Evolutionary conservation across 2,113 vertebrate genomes (phyloP).

Genomic region (Gadus macrocephalus): DNA sequence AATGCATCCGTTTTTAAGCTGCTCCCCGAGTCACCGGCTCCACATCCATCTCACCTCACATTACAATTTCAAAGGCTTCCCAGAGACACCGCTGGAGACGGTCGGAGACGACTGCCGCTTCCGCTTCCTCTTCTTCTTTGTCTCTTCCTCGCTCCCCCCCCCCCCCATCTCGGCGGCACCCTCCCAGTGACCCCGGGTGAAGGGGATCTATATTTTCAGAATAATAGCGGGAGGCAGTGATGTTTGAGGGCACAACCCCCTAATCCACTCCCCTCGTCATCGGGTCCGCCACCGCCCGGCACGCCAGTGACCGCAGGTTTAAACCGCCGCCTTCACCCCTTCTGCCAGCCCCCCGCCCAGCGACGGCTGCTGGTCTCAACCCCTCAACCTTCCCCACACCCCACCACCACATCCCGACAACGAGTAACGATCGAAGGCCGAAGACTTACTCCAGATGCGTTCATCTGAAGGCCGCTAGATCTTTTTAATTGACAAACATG

Average conservation of each 20-base stretch:
- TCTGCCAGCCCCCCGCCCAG: no score
- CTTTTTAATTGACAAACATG: no score
- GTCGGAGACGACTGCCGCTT: constrained; percentile 55
- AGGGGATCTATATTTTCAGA: constrained; percentile 67
- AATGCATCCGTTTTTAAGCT: constrained; percentile 59
- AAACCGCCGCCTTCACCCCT: no score
- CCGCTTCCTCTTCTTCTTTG: neutral
- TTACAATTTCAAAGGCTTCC: constrained; percentile 59
- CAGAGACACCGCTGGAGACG: constrained; percentile 40
- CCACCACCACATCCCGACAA: neutral
- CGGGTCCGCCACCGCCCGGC: constrained; percentile 39
- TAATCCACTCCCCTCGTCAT: constrained; percentile 61
- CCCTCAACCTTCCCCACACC: no score
- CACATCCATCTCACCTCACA: constrained; percentile 56
- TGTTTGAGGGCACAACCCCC: constrained; percentile 64
- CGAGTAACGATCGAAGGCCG: no score
- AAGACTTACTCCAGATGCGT: no score
- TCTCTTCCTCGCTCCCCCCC: no score
- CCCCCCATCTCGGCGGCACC: constrained; percentile 54
- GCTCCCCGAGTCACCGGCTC: constrained; percentile 37
- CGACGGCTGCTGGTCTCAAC: no score
- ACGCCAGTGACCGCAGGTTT: neutral
- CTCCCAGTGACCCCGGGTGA: constrained; percentile 44
- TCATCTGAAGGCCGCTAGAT: no score
- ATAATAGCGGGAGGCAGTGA: constrained; percentile 59